A percentile compares a stretch with the other conserved stretches of the same genome.
phyloP scores from a whole-genome alignment of 2,888 invertebrate species.

The Leptodirus hochenwartii region DNA sequence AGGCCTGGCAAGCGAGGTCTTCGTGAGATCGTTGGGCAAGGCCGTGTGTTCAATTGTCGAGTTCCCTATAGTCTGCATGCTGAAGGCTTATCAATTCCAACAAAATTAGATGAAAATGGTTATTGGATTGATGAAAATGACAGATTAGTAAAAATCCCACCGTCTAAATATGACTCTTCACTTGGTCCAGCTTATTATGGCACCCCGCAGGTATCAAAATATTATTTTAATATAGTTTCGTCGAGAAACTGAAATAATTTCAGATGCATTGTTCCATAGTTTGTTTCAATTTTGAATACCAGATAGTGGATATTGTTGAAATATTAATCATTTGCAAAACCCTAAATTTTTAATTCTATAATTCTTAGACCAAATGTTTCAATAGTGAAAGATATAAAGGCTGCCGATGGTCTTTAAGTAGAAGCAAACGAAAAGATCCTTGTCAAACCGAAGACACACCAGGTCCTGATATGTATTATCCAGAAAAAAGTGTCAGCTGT shows the following conservation, averaged over 20 bases:
- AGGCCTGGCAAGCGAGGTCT: conserved; percentile 8
- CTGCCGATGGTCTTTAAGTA: too few relatives aligned
- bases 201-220: conserved; percentile 13
- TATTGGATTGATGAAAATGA: conserved; percentile 19
- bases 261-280: too few relatives aligned
- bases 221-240: too few relatives aligned
- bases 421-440: too few relatives aligned
- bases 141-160: conserved; percentile 17
- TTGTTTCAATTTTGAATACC: too few relatives aligned
- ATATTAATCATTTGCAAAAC: conserved; percentile 6
- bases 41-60: conserved; percentile 18
- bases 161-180: conserved; percentile 15
- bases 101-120: conserved; percentile 20
- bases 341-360: too few relatives aligned
- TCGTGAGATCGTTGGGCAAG: conserved; percentile 6
- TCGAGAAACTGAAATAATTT: too few relatives aligned
- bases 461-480: too few relatives aligned
- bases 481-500: too few relatives aligned
- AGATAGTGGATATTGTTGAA: conserved; percentile 1
- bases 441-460: too few relatives aligned
- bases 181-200: conserved; percentile 20
- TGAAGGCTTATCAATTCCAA: conserved; percentile 20
- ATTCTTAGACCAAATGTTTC: too few relatives aligned
- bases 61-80: conserved; percentile 16
- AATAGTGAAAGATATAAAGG: too few relatives aligned